Conservation (phyloP, 2,888 invertebrate species). For the Orthosia cruda region DNA sequence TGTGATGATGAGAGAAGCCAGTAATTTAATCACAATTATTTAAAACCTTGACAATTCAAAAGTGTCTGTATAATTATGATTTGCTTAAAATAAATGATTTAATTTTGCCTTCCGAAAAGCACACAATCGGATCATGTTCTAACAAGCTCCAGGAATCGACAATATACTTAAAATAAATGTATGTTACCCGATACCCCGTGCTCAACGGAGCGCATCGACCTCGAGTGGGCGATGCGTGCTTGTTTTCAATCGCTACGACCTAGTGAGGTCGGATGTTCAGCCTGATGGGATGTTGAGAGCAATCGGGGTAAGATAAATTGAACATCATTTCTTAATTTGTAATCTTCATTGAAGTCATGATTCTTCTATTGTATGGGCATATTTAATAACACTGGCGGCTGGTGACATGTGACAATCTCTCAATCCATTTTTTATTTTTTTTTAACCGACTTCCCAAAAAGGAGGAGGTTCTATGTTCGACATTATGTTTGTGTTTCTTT, state of each 20-base stretch:
- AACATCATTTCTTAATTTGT: neutral
- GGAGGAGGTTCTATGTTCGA: no score
- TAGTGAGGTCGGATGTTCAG: neutral
- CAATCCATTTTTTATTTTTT: no score
- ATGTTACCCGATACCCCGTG: neutral
- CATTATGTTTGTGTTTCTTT: no score
- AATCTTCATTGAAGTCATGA: neutral
- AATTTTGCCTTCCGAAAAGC: neutral
- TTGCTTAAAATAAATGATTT: neutral
- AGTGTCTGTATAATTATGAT: no score
- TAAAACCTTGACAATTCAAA: no score
- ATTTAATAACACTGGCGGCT: no score
- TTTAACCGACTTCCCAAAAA: no score
- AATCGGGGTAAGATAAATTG: neutral
- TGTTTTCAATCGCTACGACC: constrained; percentile 5
- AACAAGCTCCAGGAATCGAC: no score
- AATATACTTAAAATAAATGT: neutral
- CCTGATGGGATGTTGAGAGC: neutral
- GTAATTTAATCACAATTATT: no score
- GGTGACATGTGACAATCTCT: no score
- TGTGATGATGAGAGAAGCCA: no score
- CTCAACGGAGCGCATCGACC: constrained; percentile 2
- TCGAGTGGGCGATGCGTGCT: neutral
- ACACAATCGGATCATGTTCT: neutral
- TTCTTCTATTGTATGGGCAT: no score